These are phyloP conservation scores for Erpobdella octoculata DNA, from an alignment of 2,888 invertebrate species.

Conservation along the genomic window DNA sequence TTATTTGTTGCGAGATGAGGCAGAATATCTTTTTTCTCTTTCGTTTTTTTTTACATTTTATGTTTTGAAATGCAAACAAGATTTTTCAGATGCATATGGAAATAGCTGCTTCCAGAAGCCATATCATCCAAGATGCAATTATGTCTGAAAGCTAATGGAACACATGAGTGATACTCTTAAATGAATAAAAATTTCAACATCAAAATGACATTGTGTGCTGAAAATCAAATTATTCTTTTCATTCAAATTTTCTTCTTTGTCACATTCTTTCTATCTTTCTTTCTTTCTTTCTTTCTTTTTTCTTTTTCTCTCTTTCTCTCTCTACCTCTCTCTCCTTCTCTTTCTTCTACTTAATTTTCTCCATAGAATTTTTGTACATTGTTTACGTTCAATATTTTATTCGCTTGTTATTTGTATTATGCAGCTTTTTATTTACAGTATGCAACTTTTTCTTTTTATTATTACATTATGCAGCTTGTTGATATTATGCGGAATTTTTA, in stretches of 20 bases:
- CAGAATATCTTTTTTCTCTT: background rate
- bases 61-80: background rate
- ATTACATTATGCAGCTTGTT: too few species aligned
- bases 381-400: too few species aligned
- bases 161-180: background rate
- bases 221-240: background rate
- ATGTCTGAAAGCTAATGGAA: background rate
- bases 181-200: slow-evolving; percentile 8
- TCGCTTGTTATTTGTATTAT: too few species aligned
- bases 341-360: too few species aligned
- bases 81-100: background rate
- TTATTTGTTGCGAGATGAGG: slow-evolving; percentile 5
- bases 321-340: too few species aligned
- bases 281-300: too few species aligned
- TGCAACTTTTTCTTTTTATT: too few species aligned
- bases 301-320: too few species aligned
- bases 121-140: slow-evolving; percentile 3
- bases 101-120: background rate
- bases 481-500: too few species aligned
- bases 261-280: background rate
- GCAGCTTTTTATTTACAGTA: too few species aligned
- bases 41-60: background rate
- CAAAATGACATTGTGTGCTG: too few species aligned
- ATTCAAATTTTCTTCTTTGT: background rate
- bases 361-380: too few species aligned